Conservation (phyloP, 2,888 invertebrate genomes). For the Mycalesis mineus region DNA sequence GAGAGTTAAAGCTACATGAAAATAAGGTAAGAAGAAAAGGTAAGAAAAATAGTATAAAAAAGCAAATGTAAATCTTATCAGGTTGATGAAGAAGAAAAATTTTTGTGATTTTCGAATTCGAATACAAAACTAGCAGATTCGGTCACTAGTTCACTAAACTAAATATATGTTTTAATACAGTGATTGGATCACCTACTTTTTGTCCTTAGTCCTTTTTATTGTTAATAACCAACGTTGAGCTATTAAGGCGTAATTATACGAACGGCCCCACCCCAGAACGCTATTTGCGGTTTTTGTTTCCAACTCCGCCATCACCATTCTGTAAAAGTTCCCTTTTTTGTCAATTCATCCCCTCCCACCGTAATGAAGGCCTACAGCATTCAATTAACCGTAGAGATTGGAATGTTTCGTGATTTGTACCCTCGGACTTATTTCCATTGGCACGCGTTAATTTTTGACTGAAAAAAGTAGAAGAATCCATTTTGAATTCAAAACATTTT, state of each 20-base stretch:
- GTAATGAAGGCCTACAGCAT: constrained; percentile 74
- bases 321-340: constrained; percentile 67
- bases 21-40: too few relatives aligned
- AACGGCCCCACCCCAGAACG: constrained; percentile 56
- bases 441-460: constrained; percentile 43
- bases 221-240: constrained; percentile 26
- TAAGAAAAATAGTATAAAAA: too few relatives aligned
- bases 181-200: not conserved
- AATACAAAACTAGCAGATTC: too few relatives aligned
- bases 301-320: constrained; percentile 51
- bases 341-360: constrained; percentile 49
- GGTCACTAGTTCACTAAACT: too few relatives aligned
- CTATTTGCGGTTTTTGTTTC: constrained; percentile 69
- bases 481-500: too few relatives aligned
- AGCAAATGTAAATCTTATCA: too few relatives aligned
- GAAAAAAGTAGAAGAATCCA: too few relatives aligned
- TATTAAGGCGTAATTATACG: constrained; percentile 60
- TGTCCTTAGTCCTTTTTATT: not conserved
- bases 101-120: too few relatives aligned
- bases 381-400: constrained; percentile 71
- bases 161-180: too few relatives aligned
- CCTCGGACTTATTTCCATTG: constrained; percentile 61
- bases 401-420: constrained; percentile 74
- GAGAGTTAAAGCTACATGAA: too few relatives aligned
- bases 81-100: too few relatives aligned